Percentiles rank a stretch among this genome's conserved stretches.
These are phyloP conservation scores for Corythornis madagascariensis DNA, from an alignment of 2,113 vertebrate species.

Conservation along the genomic window DNA sequence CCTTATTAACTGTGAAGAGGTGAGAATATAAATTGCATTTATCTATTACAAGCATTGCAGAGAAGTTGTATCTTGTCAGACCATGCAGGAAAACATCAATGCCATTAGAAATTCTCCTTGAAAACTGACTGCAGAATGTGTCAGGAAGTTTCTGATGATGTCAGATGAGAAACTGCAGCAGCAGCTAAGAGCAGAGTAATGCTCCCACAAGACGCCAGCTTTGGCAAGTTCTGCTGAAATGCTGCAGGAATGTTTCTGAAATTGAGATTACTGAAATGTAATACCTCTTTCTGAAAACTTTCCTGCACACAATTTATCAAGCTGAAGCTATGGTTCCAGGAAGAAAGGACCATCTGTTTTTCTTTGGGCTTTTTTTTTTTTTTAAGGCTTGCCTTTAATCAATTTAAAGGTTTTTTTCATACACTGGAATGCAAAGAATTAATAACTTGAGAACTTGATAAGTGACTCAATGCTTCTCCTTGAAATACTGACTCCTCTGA, in stretches of 20 bases:
- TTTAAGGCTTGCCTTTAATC: constrained; percentile 22
- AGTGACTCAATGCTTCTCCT: neutral
- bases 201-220: neutral
- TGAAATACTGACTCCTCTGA: neutral
- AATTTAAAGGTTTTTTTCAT: neutral
- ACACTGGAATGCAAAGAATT: constrained; percentile 14
- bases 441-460: constrained; percentile 4
- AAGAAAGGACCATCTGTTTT: constrained; percentile 53
- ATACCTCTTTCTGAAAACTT: constrained; percentile 35
- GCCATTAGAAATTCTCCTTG: constrained; percentile 43
- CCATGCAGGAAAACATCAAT: neutral
- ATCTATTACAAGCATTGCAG: neutral
- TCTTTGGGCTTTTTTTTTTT: neutral
- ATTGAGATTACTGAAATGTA: constrained; percentile 36
- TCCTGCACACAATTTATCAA: constrained; percentile 41
- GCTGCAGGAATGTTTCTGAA: constrained; percentile 47
- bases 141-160: constrained; percentile 31
- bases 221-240: constrained; percentile 23
- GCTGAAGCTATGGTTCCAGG: constrained; percentile 20
- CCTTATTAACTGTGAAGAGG: neutral
- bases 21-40: neutral
- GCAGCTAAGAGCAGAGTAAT: neutral
- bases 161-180: constrained; percentile 54
- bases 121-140: constrained; percentile 27
- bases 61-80: neutral